Percentiles rank a stretch among this genome's conserved stretches.
phyloP scores from a whole-genome alignment of 2,113 vertebrate species.

The Anoplopoma fimbria region DNA sequence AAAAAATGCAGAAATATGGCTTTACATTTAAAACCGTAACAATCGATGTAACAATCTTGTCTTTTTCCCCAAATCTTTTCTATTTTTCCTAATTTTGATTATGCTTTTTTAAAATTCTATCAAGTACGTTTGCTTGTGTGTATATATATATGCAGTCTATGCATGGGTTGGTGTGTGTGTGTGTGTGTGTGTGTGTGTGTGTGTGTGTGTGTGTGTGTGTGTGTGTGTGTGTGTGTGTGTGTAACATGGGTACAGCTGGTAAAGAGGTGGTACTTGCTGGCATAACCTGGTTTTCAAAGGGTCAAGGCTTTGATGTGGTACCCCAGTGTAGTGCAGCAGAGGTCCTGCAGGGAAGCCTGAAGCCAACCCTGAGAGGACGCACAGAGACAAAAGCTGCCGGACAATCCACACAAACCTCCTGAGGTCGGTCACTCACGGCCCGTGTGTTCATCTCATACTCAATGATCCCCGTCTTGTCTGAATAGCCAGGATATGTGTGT shows the following conservation, averaged over 20 bases:
- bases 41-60: slow-evolving; percentile 66
- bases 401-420: slow-evolving; percentile 70
- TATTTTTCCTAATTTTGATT: slow-evolving; percentile 62
- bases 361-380: slow-evolving; percentile 59
- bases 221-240: slow-evolving; percentile 22
- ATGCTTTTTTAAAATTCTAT: slow-evolving; percentile 60
- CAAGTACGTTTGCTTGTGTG: slow-evolving; percentile 54
- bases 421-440: slow-evolving; percentile 72
- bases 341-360: slow-evolving; percentile 69
- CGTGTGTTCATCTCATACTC: slow-evolving; percentile 59
- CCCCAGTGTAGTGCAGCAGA: slow-evolving; percentile 77
- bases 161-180: slow-evolving; percentile 51
- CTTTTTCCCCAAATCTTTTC: slow-evolving; percentile 35
- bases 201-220: slow-evolving; percentile 38
- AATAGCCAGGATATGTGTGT: slow-evolving; percentile 46
- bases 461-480: slow-evolving; percentile 53
- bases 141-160: slow-evolving; percentile 60
- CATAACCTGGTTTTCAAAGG: slow-evolving; percentile 78
- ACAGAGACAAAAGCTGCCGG: slow-evolving; percentile 72
- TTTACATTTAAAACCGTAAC: slow-evolving; percentile 82
- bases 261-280: slow-evolving; percentile 77
- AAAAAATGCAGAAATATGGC: slow-evolving; percentile 76
- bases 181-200: slow-evolving; percentile 20
- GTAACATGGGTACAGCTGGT: slow-evolving; percentile 76
- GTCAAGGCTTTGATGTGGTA: slow-evolving; percentile 74